These are phyloP conservation scores for Tragelaphus buxtoni DNA, from an alignment of 2,113 vertebrate species.

Conservation along the genomic window DNA sequence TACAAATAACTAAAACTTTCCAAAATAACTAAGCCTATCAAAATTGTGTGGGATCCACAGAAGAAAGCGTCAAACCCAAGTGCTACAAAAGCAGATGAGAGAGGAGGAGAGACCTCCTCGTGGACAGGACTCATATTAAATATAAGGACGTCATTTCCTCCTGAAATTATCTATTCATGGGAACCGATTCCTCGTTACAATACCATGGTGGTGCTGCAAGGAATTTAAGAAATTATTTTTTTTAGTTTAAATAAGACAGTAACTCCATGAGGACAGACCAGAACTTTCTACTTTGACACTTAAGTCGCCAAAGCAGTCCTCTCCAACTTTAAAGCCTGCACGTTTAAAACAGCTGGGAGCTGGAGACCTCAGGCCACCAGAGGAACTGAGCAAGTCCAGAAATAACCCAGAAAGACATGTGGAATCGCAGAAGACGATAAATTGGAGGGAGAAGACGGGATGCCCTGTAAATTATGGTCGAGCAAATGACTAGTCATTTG, in stretches of 20 bases:
- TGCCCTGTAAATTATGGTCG: fast-evolving
- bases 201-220: fast-evolving
- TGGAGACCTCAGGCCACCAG: fast-evolving
- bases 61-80: fast-evolving
- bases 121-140: fast-evolving
- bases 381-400: fast-evolving
- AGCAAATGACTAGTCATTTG: fast-evolving
- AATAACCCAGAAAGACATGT: fast-evolving
- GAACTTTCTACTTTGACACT: fast-evolving
- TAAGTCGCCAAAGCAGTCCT: fast-evolving
- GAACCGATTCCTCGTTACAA: fast-evolving
- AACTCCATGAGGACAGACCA: fast-evolving
- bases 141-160: not conserved
- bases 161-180: fast-evolving
- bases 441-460: fast-evolving
- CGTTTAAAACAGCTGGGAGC: fast-evolving
- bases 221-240: no score
- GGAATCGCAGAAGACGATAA: fast-evolving
- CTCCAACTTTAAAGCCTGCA: fast-evolving
- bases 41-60: fast-evolving
- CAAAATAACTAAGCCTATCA: fast-evolving
- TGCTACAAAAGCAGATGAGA: fast-evolving
- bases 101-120: fast-evolving
- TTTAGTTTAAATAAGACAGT: not conserved
- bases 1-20: not conserved